These are phyloP conservation scores for Nipponacmea schrenckii DNA, from an alignment of 2,888 invertebrate species.

Conservation along the genomic window DNA sequence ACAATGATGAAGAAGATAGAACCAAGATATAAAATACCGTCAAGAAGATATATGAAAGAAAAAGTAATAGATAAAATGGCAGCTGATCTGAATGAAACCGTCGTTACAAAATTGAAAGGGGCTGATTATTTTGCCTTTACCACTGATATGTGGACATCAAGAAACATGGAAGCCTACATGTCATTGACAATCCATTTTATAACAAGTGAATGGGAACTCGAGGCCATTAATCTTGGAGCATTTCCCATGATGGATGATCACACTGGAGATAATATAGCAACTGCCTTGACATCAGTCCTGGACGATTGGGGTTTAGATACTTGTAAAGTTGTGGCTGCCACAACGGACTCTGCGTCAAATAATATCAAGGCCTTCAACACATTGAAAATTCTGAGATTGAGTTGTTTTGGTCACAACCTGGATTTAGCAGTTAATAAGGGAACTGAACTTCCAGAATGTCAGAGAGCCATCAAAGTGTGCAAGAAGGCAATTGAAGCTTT, in stretches of 20 bases:
- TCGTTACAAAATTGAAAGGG: background rate
- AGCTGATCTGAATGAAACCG: background rate
- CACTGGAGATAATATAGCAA: no score
- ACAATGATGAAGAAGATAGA: background rate
- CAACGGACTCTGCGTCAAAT: background rate
- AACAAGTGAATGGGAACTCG: background rate
- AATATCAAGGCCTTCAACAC: background rate
- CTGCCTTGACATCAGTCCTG: background rate
- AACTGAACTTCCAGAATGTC: background rate
- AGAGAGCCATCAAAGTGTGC: background rate
- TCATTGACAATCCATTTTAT: background rate
- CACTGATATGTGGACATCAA: background rate
- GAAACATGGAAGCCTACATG: background rate
- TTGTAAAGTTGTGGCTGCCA: background rate
- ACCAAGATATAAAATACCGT: background rate
- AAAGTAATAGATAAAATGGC: background rate
- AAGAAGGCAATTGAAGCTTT: background rate
- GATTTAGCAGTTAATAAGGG: background rate
- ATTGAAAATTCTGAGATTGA: background rate
- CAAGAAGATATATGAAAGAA: background rate
- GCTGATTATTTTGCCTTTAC: background rate
- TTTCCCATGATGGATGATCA: background rate
- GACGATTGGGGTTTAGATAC: background rate
- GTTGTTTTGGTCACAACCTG: background rate
- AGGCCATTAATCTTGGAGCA: background rate